Base-by-base conservation (phyloP, 92 coral and sea anemone species). In the Virgularia gustaviana region DNA sequence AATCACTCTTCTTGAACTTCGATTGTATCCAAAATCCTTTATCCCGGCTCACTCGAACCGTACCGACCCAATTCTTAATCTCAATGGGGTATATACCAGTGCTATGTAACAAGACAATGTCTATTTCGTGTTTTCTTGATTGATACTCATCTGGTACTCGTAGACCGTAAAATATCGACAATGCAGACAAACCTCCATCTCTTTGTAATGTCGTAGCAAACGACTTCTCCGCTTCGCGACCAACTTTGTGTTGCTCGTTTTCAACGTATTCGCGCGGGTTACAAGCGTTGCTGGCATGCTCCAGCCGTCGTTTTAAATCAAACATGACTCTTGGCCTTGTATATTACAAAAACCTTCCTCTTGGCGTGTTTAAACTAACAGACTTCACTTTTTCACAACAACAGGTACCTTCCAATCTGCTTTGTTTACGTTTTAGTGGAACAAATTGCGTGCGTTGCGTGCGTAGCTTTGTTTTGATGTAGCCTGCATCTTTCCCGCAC, bases 121-220 rank as follows among this genome's bases (percentile, higher is more conserved):
- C 98, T 24, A 92, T 89, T 62, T 92, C 98, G 34, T 91, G 79
- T 68, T 81, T 89, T 63, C 98, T 81, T 2, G 96, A 80, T 71
- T 87, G 90, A 63, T 92, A 92, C 62, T 85, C 87, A 39, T 92
- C 98, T 22, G 98, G 96, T 43, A 92, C 83, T 27, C 98, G 83
- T 57, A 92, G 84, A 27, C 88, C 90, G 66, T 96, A 92, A 78
- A 92, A 92, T 67, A 92, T 74, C 38, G 92, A 85, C 45, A 89
- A 73, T 20, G 60, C 54, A 49, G 90, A 88, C 3, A 89, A 76
- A 27, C 90, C 90, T 59, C 86, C 83, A 57, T 80, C 76, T 31
- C 49, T 70, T 60, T 78, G 83, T 82, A 92, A 79, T 31, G 57
- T 75, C 18, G 90, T 60, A 41, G 87, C 96, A 13, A 92, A 90